Evolutionary conservation across 2,888 invertebrate species (phyloP), one percentile per base, ranked within the genome.

Genomic region (Pollenia amentaria): DNA sequence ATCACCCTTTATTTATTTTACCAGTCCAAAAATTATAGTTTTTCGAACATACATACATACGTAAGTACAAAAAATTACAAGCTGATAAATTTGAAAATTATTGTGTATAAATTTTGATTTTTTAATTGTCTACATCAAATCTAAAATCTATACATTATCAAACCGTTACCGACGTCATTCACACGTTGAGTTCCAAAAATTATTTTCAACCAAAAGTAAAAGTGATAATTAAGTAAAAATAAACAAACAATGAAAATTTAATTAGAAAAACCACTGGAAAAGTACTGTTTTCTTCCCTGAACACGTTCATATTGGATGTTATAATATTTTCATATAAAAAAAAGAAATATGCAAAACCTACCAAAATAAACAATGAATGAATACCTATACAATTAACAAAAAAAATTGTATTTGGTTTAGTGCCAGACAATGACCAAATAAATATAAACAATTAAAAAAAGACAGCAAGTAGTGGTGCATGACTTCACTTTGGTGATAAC

Each of bases 131-230:
- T 44, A 64, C n/a, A 42, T 10, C 18, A 64, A 18, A 64, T 44
- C 18, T 29, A 40, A 69, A 51, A 51, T 38, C 3, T 21, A 29
- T 18, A 38, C 38, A 70, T 55, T 16, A 69, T 69, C 18, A 51
- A 70, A 18, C 16, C 12, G 7, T n/a, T 29, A 11, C 40, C 69
- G 53, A 69, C 69, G 53, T 70, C 70, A 70, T 70, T 70, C 53
- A 55, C 70, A 70, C 70, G 55, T 67, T 55, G 9, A 70, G 21
- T 55, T 55, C 42, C n/a, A 9, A 29, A 42, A 18, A 18, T 70
- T 70, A 4, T 11, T 10, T 42, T 21, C 18, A 38, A 21, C 18
- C 18, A 55, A 55, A 70, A 70, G 70, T 70, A 70, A 70, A 70
- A 55, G 70, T 55, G 38, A 55, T 53, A 51, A 70, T 40, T 53